Base-by-base conservation (phyloP, 2,113 vertebrate species). In the Oryzias javanicus region DNA sequence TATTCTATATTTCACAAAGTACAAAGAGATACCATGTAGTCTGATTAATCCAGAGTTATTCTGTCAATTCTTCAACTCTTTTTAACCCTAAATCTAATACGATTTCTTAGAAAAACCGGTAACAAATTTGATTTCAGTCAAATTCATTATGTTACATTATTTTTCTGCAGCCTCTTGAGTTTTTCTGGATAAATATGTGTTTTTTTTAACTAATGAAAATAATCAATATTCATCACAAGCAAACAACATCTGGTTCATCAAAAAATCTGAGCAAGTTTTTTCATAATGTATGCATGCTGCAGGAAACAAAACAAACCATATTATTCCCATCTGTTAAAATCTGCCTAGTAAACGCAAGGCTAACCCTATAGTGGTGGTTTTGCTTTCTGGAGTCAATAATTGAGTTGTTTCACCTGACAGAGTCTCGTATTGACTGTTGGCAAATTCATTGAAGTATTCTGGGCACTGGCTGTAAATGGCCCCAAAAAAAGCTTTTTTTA, bases 361-460 rank as follows among this genome's bases (percentile, higher is more conserved):
- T 49, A 24, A 47, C 25, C 63, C 10, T 25, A 25, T 35, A 24
- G 25, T 17, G 22, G 15, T 53, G 40, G 24, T 51, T 35, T 64
- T 20, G 25, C 56, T 12, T 50, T 46, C 29, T 48, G 22, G 20
- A 49, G 53, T 27, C 50, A 56, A 40, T 58, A 52, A 18, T 27
- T 48, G 54, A 63, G 54, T 58, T 66, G 63, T 59, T 59, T 55
- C 47, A 14, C 6, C 19, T 42, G 49, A 45, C 42, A 17, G 4
- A 49, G 22, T 61, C 14, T 48, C 47, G 29, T 14, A 22, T 54
- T 49, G 57, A 59, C 35, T 50, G 10, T 6, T 45, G 19, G 49
- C 40, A 1, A 27, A 25, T 27, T 54, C 18, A 17, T 2, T 71
- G 20, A 44, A 6, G 55, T 55, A 48, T 49, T 63, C 27, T 49